phyloP scores from a whole-genome alignment of 2,113 vertebrate species.

The Syrmaticus mikado region DNA sequence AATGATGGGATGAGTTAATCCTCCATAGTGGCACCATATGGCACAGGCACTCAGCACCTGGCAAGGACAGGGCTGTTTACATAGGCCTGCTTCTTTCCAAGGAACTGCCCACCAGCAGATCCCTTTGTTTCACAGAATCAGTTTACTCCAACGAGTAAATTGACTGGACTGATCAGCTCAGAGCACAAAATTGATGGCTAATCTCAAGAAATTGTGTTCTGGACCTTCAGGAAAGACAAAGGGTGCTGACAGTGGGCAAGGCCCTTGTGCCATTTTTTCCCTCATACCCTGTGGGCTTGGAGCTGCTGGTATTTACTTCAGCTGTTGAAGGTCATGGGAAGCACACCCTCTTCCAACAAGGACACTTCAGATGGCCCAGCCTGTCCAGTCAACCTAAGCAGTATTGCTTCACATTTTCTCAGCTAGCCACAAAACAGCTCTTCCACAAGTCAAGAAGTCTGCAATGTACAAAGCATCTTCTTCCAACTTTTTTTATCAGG shows the following conservation, averaged over 20 bases:
- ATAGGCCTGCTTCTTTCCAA: slow-evolving; percentile 93
- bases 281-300: slow-evolving; percentile 73
- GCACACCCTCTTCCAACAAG: neutral
- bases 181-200: slow-evolving; percentile 92
- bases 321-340: slow-evolving; percentile 1
- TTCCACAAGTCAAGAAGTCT: neutral
- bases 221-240: slow-evolving; percentile 89
- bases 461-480: neutral
- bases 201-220: slow-evolving; percentile 92
- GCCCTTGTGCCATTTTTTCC: slow-evolving; percentile 66
- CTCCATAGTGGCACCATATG: slow-evolving; percentile 94
- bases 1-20: slow-evolving; percentile 92
- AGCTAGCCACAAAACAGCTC: neutral
- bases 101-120: slow-evolving; percentile 87
- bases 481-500: neutral
- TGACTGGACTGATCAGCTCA: slow-evolving; percentile 92
- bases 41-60: slow-evolving; percentile 84
- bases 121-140: slow-evolving; percentile 91
- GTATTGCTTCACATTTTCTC: neutral
- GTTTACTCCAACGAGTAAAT: slow-evolving; percentile 94
- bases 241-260: slow-evolving; percentile 72
- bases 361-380: neutral
- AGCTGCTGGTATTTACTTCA: slow-evolving; percentile 55
- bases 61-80: slow-evolving; percentile 89
- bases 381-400: neutral